phyloP scores from a whole-genome alignment of 1,140 invertebrate species.

The Rhopalosiphum padi region DNA sequence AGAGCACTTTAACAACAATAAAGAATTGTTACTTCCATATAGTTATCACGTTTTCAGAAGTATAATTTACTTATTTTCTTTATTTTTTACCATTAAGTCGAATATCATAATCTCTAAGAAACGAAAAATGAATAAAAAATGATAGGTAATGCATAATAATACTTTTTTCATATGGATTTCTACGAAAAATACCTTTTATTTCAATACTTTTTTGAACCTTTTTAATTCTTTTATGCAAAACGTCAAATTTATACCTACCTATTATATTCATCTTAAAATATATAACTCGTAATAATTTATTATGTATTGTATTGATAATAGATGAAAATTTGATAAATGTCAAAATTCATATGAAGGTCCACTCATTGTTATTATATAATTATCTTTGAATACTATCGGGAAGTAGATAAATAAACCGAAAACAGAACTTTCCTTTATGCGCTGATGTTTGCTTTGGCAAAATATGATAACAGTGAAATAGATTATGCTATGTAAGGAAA shows the following conservation, averaged over 20 bases:
- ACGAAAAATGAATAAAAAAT: background rate
- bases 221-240: background rate
- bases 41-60: background rate
- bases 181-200: background rate
- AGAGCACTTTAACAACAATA: background rate
- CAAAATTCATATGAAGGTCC: background rate
- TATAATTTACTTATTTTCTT: background rate
- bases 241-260: background rate
- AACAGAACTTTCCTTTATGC: background rate
- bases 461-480: slow-evolving; percentile 16
- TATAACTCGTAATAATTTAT: background rate
- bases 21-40: background rate
- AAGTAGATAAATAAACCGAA: background rate
- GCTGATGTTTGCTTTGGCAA: background rate
- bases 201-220: background rate
- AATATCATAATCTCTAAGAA: background rate
- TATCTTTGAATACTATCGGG: background rate
- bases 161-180: background rate
- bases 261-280: background rate
- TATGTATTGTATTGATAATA: background rate
- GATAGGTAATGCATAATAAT: background rate
- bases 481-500: background rate
- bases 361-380: background rate
- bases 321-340: background rate
- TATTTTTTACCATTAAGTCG: background rate